These are phyloP conservation scores for Cyphomyrus plagiostoma DNA, from an alignment of 2,113 vertebrate genomes.

Conservation along the genomic window DNA sequence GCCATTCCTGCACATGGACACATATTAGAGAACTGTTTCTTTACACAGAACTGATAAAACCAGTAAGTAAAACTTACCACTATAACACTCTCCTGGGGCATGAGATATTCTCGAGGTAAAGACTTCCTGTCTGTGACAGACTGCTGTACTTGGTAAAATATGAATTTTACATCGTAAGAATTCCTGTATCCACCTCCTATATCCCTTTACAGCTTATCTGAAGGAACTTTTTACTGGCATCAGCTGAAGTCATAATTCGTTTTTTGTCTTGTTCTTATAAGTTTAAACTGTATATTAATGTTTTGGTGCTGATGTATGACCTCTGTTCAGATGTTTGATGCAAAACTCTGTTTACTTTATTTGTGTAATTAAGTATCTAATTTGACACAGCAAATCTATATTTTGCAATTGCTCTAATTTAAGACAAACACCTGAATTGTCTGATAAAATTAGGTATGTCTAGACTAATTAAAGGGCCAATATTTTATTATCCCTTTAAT, in stretches of 20 bases:
- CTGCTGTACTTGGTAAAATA: not conserved
- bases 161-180: not conserved
- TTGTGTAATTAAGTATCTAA: not conserved
- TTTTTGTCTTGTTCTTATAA: conserved; percentile 3
- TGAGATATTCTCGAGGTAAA: not conserved
- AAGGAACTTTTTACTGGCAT: not conserved
- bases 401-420: not conserved
- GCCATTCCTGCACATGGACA: not conserved
- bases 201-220: not conserved
- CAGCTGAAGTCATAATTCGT: not conserved
- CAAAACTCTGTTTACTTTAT: not conserved
- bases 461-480: not conserved
- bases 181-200: not conserved
- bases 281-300: not conserved
- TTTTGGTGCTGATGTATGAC: not conserved
- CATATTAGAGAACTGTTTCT: not conserved
- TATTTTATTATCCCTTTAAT: not conserved
- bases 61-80: not conserved
- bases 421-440: not conserved
- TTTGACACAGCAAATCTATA: not conserved
- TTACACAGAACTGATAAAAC: not conserved
- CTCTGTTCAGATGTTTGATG: not conserved
- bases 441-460: not conserved
- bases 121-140: not conserved
- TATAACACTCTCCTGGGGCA: not conserved